Evolutionary conservation across 92 coral and sea anemone genomes (phyloP).

Genomic region (Porites cylindrica): DNA sequence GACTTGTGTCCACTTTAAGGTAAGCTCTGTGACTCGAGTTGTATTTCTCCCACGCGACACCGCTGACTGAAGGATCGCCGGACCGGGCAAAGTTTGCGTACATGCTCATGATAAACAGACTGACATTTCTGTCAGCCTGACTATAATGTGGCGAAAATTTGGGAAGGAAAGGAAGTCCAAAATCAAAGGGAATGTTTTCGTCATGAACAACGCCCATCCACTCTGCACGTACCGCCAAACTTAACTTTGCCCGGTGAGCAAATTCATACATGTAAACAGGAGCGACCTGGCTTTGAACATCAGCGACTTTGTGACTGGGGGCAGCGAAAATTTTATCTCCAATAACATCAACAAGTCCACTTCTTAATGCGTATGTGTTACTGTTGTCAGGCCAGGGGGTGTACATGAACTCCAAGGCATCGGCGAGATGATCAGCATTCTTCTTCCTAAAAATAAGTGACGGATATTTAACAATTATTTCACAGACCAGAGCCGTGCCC

Average conservation of each 20-base stretch:
- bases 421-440: slow-evolving; percentile 36
- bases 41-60: slow-evolving; percentile 70
- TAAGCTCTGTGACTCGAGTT: slow-evolving; percentile 57
- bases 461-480: too few species aligned
- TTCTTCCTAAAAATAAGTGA: not conserved
- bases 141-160: not conserved
- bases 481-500: too few species aligned
- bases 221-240: not conserved
- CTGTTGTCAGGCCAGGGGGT: slow-evolving; percentile 55
- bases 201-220: slow-evolving; percentile 36
- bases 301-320: slow-evolving; percentile 58
- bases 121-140: slow-evolving; percentile 56
- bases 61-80: slow-evolving; percentile 66
- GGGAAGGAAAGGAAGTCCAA: slow-evolving; percentile 1
- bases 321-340: slow-evolving; percentile 58
- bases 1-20: slow-evolving; percentile 61
- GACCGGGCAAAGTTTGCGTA: slow-evolving; percentile 59
- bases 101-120: slow-evolving; percentile 42
- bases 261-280: slow-evolving; percentile 66
- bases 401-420: slow-evolving; percentile 65
- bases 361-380: slow-evolving; percentile 39
- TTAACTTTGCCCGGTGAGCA: slow-evolving; percentile 25
- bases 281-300: slow-evolving; percentile 52
- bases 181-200: slow-evolving; percentile 15
- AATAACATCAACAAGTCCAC: slow-evolving; percentile 46